Evolutionary conservation across 2,113 vertebrate genomes (phyloP), one percentile per base, ranked within the genome.

Genomic region (Passer domesticus): DNA sequence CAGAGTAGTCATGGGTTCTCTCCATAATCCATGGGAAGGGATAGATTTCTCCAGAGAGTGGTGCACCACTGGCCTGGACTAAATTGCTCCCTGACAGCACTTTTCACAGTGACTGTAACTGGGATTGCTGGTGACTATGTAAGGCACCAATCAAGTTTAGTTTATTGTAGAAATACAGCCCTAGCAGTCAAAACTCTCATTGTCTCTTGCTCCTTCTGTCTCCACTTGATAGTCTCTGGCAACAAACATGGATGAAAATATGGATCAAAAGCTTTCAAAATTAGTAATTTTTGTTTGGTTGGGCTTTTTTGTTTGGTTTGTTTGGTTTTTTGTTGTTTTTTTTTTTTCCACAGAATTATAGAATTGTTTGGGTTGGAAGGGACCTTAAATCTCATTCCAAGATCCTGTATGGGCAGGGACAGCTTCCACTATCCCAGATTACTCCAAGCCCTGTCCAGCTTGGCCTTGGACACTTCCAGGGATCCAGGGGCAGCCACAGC

Each of bases 361-460:
- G 9, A 62, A 35, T 23, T 1, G 1, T 35, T 68, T 47, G 17
- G 4, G 4, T 62, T 47, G 6, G 25, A 55, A 62, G 5, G 4
- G 6, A 55, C 14, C 14, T 33, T 13, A 35, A 41, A 55, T 35
- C 25, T 16, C 0, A 0, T 69, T 49, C 10, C 25, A 31, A 3
- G 1, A 3, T 2, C 4, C 23, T 68, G 6, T 2, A 22, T 7
- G 20, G 17, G 4, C 55, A 62, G 10, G 8, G 14, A 28, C n/a
- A 23, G 0, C 14, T 69, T 20, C 21, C 41, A 31, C 31, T 3
- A 4, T 1, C 4, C 14, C 43, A 69, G 18, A 12, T 2, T 27
- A 1, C 1, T 69, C 12, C 22, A 69, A 55, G 4, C 11, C 8
- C 1, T 0, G 0, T 77, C 18, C 49, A 70, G 0, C 0, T 8